Conservation (phyloP, 2,113 vertebrate genomes). For the human (Homo sapiens) region DNA sequence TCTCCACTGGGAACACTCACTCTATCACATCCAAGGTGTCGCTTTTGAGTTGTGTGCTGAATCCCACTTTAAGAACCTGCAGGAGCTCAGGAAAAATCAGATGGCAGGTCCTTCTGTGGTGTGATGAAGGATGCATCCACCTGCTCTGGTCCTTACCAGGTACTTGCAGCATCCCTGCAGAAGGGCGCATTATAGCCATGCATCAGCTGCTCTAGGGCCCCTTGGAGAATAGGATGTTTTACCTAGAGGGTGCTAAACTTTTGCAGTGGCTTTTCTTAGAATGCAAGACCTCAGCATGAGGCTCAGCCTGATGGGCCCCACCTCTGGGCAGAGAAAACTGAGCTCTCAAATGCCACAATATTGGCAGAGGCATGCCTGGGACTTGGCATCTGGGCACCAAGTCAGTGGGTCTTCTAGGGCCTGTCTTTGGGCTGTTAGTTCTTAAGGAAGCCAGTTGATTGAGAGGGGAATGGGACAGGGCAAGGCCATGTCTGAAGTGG, state of each 20-base stretch:
- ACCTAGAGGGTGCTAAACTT: neutral
- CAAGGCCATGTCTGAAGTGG: neutral
- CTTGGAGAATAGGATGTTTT: neutral
- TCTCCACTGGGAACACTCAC: neutral
- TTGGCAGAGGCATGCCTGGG: conserved; percentile 6
- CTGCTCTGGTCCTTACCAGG: neutral
- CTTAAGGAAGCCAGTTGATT: conserved; percentile 2
- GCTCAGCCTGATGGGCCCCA: neutral
- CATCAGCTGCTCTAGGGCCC: neutral
- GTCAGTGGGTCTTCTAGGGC: conserved; percentile 26
- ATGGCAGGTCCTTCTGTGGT: neutral
- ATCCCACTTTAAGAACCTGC: neutral
- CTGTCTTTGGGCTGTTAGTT: neutral
- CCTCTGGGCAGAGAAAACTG: neutral
- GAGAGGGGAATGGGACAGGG: neutral
- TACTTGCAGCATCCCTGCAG: neutral
- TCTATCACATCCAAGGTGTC: neutral
- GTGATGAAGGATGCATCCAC: neutral
- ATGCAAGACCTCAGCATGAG: neutral
- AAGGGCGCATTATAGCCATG: neutral
- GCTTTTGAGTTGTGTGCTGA: neutral
- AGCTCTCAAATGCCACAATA: neutral
- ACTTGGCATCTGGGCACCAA: neutral
- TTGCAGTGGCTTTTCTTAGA: conserved; percentile 45
- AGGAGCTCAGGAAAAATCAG: neutral